Evolutionary conservation across 2,888 invertebrate species (phyloP).

Genomic region (Lycia hirtaria): DNA sequence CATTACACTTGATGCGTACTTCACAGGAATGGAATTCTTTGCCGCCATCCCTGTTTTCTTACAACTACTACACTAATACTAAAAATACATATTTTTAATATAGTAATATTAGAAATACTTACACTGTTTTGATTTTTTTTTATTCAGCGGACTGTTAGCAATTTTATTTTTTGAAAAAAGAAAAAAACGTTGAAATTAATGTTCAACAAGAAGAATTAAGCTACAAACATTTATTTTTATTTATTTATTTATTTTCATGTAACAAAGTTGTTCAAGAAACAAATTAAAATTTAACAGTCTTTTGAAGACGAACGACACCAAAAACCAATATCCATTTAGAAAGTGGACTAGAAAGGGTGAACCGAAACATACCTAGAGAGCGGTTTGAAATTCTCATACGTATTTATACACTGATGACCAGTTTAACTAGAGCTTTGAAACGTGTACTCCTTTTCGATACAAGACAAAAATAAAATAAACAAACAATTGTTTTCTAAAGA

Average conservation of each 20-base stretch:
- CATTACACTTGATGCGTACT: too few species aligned
- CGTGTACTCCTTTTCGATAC: slow-evolving; percentile 26
- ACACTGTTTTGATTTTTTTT: too few species aligned
- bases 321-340: slow-evolving; percentile 75
- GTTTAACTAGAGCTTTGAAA: slow-evolving; percentile 46
- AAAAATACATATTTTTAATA: too few species aligned
- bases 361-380: slow-evolving; percentile 66
- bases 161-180: too few species aligned
- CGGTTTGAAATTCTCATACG: slow-evolving; percentile 78
- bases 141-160: too few species aligned
- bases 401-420: slow-evolving; percentile 66
- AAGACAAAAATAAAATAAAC: neutral
- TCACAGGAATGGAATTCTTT: too few species aligned
- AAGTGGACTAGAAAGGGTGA: slow-evolving; percentile 74
- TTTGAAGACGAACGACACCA: slow-evolving; percentile 57
- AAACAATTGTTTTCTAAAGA: neutral
- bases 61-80: too few species aligned
- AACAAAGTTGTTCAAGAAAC: slow-evolving; percentile 27
- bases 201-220: neutral
- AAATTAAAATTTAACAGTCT: slow-evolving; percentile 63
- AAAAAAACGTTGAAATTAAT: neutral
- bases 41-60: too few species aligned
- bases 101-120: too few species aligned
- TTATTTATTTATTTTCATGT: too few species aligned
- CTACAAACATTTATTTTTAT: slow-evolving; percentile 2